These are phyloP conservation scores for Babyrousa celebensis DNA, from an alignment of 2,797 vertebrate species.

Conservation along the genomic window DNA sequence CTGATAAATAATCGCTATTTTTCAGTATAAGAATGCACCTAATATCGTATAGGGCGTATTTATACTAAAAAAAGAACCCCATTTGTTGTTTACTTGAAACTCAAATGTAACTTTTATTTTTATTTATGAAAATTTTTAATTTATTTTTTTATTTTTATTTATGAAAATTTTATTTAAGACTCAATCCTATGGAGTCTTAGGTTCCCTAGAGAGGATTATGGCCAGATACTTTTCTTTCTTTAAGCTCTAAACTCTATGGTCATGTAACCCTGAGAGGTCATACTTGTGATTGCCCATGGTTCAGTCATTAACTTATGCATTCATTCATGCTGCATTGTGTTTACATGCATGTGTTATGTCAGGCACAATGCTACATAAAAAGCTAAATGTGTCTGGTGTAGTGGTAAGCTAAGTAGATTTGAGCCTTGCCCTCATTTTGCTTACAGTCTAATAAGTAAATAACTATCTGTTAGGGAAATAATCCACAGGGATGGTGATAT, in stretches of 20 bases:
- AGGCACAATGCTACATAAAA: not conserved
- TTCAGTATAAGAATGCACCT: not conserved
- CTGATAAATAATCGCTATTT: slow-evolving; percentile 25
- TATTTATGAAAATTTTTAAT: not conserved
- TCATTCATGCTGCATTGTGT: not conserved
- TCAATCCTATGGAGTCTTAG: not conserved
- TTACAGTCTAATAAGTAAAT: not conserved
- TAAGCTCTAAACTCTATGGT: not conserved
- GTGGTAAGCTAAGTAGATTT: not conserved
- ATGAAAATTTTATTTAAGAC: not conserved
- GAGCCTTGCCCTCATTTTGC: not conserved
- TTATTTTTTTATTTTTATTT: not conserved
- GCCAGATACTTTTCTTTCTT: not conserved
- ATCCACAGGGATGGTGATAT: not conserved
- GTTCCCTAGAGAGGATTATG: not conserved
- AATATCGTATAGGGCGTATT: not conserved
- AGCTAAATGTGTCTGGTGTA: not conserved
- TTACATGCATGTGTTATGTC: not conserved
- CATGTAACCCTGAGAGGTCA: not conserved
- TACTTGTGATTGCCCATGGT: too few relatives aligned
- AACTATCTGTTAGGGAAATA: not conserved
- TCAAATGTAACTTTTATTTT: slow-evolving; percentile 2
- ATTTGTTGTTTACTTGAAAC: slow-evolving; percentile 41
- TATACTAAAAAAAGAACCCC: not conserved
- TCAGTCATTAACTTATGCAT: not conserved